Evolutionary conservation across 1,140 invertebrate species (phyloP).

Genomic region (Hestina assimilis): DNA sequence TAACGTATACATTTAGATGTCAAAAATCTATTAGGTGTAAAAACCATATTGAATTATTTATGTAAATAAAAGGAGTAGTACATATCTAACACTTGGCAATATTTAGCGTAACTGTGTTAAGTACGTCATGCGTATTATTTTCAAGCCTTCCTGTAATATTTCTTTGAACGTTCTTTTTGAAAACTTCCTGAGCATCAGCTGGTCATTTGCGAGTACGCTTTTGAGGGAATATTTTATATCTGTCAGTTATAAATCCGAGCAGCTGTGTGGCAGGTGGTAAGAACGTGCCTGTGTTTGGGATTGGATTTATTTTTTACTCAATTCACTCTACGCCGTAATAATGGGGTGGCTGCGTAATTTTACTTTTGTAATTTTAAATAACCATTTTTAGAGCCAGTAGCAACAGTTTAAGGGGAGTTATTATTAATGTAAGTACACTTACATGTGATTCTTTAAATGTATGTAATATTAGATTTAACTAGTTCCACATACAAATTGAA

Average conservation of each 20-base stretch:
- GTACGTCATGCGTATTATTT: too few species aligned
- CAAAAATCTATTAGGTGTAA: too few species aligned
- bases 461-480: background rate
- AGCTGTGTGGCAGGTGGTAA: slow-evolving; percentile 66
- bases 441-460: background rate
- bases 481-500: slow-evolving; percentile 12
- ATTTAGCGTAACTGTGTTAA: background rate
- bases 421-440: background rate
- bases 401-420: too few species aligned
- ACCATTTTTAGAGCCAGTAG: background rate
- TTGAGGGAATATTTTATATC: slow-evolving; percentile 49
- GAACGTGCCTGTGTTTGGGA: slow-evolving; percentile 58
- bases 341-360: slow-evolving; percentile 12
- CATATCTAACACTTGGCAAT: background rate
- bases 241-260: slow-evolving; percentile 60
- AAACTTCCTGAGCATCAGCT: slow-evolving; percentile 40
- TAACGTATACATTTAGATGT: too few species aligned
- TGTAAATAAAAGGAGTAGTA: background rate
- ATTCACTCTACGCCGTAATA: slow-evolving; percentile 10
- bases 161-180: background rate
- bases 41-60: background rate
- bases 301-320: slow-evolving; percentile 46
- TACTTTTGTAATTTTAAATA: slow-evolving; percentile 18
- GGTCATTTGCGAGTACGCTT: slow-evolving; percentile 38
- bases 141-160: background rate